Percentiles rank a stretch among this genome's conserved stretches.
Conservation (phyloP, 2,113 vertebrate genomes). For the Corydoras sp. region DNA sequence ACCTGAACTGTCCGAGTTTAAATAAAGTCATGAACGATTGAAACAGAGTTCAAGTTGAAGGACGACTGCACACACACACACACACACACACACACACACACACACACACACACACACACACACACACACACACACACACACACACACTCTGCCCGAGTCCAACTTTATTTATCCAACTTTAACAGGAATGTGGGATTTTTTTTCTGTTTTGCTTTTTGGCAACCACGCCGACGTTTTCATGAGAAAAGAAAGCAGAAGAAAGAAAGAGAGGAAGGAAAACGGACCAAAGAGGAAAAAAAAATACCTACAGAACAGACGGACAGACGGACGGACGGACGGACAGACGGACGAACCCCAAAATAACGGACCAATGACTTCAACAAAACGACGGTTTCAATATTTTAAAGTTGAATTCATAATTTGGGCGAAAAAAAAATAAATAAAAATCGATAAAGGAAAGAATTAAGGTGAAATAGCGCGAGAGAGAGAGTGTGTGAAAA, state of each 20-base stretch:
- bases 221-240: conserved; percentile 59
- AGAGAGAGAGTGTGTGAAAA: too few species aligned
- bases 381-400: too few species aligned
- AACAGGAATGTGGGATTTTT: conserved; percentile 54
- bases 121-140: conserved; percentile 13
- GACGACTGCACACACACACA: neutral
- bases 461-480: neutral
- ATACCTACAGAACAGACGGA: conserved; percentile 27
- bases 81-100: conserved; percentile 19
- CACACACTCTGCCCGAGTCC: conserved; percentile 28
- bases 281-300: neutral
- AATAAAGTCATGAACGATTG: too few species aligned
- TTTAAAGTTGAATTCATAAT: too few species aligned
- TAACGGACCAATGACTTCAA: too few species aligned
- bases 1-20: too few species aligned
- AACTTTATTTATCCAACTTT: conserved; percentile 52
- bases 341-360: too few species aligned
- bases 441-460: neutral
- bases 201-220: conserved; percentile 44
- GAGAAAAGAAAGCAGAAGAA: conserved; percentile 17
- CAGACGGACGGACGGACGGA: neutral
- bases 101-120: conserved; percentile 2
- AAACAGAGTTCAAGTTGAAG: too few species aligned
- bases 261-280: conserved; percentile 1
- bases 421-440: too few species aligned